These are phyloP conservation scores for Orthosia gothica DNA, from an alignment of 2,888 invertebrate genomes.

Conservation along the genomic window DNA sequence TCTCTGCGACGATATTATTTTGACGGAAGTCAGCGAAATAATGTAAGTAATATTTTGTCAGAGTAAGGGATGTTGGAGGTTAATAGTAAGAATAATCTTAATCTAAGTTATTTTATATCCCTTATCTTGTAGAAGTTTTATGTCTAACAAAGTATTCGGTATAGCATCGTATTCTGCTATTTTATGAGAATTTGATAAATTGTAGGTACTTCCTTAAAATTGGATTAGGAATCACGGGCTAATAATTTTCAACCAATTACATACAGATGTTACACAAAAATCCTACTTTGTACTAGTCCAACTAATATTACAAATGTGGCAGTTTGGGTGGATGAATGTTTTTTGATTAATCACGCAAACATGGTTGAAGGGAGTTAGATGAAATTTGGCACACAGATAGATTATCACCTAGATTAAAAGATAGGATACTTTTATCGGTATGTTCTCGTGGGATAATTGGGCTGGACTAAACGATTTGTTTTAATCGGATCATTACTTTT, in stretches of 20 bases:
- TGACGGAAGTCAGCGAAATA: conserved; percentile 33
- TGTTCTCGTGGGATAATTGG: too few species aligned
- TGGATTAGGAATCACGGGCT: neutral
- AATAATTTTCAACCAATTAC: neutral
- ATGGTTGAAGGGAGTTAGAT: too few species aligned
- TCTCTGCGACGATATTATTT: conserved; percentile 35
- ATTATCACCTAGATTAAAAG: too few species aligned
- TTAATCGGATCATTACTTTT: too few species aligned
- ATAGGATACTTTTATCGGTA: too few species aligned
- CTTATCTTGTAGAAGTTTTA: conserved; percentile 9
- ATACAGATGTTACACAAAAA: too few species aligned
- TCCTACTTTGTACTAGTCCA: too few species aligned
- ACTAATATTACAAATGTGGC: too few species aligned
- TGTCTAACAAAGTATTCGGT: conserved; percentile 14
- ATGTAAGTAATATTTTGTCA: conserved; percentile 30
- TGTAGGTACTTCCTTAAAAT: neutral
- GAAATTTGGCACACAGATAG: too few species aligned
- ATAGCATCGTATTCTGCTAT: conserved; percentile 18
- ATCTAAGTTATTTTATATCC: conserved; percentile 2
- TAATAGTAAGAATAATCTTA: conserved; percentile 31
- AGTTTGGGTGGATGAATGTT: too few species aligned
- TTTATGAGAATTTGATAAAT: neutral
- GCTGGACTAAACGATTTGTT: too few species aligned
- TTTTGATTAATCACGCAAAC: too few species aligned
- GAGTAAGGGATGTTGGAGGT: conserved; percentile 12